These are phyloP conservation scores for Stenurella melanura DNA, from an alignment of 2,888 invertebrate species.

Conservation along the genomic window DNA sequence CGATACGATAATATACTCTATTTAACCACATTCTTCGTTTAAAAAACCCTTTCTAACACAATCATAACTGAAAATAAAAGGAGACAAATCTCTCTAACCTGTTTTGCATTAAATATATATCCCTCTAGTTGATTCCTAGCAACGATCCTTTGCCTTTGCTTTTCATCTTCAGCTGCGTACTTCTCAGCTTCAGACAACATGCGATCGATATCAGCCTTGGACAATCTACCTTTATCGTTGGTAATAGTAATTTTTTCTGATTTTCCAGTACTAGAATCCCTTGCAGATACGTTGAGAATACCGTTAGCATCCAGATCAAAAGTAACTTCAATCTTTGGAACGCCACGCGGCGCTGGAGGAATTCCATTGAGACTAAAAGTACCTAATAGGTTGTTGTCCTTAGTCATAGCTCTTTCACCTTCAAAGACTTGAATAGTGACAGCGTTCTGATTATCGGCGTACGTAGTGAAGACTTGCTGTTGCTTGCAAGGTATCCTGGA, in stretches of 20 bases:
- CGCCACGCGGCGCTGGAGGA: slow-evolving; percentile 88
- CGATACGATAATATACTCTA: too few species aligned
- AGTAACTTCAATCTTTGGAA: slow-evolving; percentile 85
- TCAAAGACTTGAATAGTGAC: slow-evolving; percentile 92
- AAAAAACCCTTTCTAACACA: too few species aligned
- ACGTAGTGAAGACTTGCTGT: slow-evolving; percentile 89
- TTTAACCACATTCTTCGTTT: too few species aligned
- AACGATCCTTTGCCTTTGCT: slow-evolving; percentile 80
- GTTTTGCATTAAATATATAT: slow-evolving; percentile 83
- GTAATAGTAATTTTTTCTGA: slow-evolving; percentile 89
- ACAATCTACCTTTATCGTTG: slow-evolving; percentile 89
- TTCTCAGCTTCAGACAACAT: slow-evolving; percentile 89
- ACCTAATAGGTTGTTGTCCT: slow-evolving; percentile 90
- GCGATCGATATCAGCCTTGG: slow-evolving; percentile 90
- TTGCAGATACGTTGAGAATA: slow-evolving; percentile 87
- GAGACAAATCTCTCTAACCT: slow-evolving; percentile 67
- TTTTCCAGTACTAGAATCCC: slow-evolving; percentile 86
- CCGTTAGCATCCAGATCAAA: slow-evolving; percentile 94
- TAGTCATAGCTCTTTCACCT: slow-evolving; percentile 93
- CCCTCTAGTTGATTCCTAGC: slow-evolving; percentile 86
- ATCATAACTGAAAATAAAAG: too few species aligned
- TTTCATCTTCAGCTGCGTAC: slow-evolving; percentile 85
- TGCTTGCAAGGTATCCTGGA: slow-evolving; percentile 87
- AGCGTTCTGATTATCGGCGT: slow-evolving; percentile 93
- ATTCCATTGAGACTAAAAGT: slow-evolving; percentile 89